These are phyloP conservation scores for Caenorhabditis plicata DNA, from an alignment of 2,888 invertebrate genomes.

Conservation along the genomic window DNA sequence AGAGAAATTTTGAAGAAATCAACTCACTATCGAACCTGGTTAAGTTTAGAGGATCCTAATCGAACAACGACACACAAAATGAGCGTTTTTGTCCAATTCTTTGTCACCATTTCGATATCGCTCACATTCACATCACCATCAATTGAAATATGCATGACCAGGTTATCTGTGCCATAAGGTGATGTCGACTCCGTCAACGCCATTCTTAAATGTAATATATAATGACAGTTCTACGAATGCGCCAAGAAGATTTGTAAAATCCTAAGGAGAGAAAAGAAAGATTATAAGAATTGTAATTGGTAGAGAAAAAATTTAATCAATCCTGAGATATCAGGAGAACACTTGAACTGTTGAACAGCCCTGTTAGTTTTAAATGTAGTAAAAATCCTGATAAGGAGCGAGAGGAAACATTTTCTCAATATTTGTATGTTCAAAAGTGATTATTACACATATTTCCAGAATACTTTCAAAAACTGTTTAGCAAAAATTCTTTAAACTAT, in stretches of 20 bases:
- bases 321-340: too few relatives aligned
- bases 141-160: conserved; percentile 39
- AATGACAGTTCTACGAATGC: neutral
- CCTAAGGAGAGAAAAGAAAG: too few relatives aligned
- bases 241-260: neutral
- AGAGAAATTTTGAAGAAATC: neutral
- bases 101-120: conserved; percentile 38
- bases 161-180: conserved; percentile 35
- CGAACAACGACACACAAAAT: conserved; percentile 48
- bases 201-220: conserved; percentile 31
- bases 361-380: too few relatives aligned
- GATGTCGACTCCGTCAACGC: conserved; percentile 38
- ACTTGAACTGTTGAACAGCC: too few relatives aligned
- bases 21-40: conserved; percentile 34
- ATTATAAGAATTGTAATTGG: too few relatives aligned
- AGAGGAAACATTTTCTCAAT: too few relatives aligned
- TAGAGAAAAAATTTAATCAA: too few relatives aligned
- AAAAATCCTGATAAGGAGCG: too few relatives aligned
- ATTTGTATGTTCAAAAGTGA: too few relatives aligned
- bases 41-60: conserved; percentile 51
- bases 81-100: conserved; percentile 52
- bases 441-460: too few relatives aligned
- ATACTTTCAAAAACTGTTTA: too few relatives aligned
- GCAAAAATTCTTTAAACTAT: too few relatives aligned
- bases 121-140: conserved; percentile 43